Evolutionary conservation across 2,888 invertebrate genomes (phyloP).

Genomic region (Drosophila bunnanda): DNA sequence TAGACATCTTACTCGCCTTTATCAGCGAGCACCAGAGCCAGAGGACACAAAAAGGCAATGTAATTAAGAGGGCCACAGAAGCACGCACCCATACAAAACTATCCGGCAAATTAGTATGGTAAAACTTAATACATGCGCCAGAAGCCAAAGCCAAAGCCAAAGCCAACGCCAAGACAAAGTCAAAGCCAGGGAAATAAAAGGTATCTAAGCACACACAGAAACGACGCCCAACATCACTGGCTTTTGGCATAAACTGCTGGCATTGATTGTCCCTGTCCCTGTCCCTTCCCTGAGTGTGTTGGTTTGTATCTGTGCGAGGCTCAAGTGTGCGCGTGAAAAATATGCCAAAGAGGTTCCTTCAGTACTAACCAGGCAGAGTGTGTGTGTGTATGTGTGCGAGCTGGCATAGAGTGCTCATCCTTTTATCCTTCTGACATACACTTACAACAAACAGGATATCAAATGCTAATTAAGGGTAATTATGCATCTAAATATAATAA

Average conservation of each 20-base stretch:
- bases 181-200: slow-evolving; percentile 44
- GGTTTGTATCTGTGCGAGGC: slow-evolving; percentile 14
- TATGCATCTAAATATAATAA: too few relatives aligned
- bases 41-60: slow-evolving; percentile 51
- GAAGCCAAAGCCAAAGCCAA: slow-evolving; percentile 30
- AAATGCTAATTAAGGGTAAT: too few relatives aligned
- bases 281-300: slow-evolving; percentile 24
- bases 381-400: neutral
- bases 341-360: slow-evolving; percentile 50
- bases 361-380: neutral
- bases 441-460: neutral
- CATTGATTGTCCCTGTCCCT: slow-evolving; percentile 66
- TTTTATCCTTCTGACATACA: slow-evolving; percentile 4
- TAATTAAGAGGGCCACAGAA: slow-evolving; percentile 66
- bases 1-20: slow-evolving; percentile 26
- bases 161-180: slow-evolving; percentile 36
- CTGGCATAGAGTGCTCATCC: slow-evolving; percentile 11
- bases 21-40: slow-evolving; percentile 30
- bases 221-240: slow-evolving; percentile 52
- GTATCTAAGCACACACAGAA: slow-evolving; percentile 44
- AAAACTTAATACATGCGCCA: slow-evolving; percentile 65
- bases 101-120: slow-evolving; percentile 71
- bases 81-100: slow-evolving; percentile 52
- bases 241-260: slow-evolving; percentile 61
- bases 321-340: slow-evolving; percentile 49